These are phyloP conservation scores for Aporophyla lueneburgensis DNA, from an alignment of 2,888 invertebrate species.

Conservation along the genomic window DNA sequence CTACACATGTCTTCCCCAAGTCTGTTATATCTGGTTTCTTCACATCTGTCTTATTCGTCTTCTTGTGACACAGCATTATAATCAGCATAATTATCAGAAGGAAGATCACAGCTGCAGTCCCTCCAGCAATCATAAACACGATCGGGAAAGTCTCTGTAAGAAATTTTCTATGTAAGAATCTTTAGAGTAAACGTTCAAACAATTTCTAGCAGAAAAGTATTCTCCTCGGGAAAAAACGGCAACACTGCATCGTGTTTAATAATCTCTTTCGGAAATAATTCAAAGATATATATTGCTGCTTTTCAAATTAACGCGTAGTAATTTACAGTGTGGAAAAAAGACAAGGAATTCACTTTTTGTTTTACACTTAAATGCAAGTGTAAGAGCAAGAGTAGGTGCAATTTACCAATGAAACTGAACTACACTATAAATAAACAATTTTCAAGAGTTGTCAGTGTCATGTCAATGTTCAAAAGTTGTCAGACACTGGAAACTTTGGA, in stretches of 20 bases:
- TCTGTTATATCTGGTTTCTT: slow-evolving; percentile 91
- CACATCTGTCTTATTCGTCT: slow-evolving; percentile 88
- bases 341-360: not conserved
- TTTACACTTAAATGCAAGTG: no score
- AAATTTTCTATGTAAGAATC: not conserved
- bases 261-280: not conserved
- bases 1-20: slow-evolving; percentile 80
- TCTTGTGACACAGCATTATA: slow-evolving; percentile 93
- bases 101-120: slow-evolving; percentile 94
- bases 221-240: not conserved
- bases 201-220: not conserved
- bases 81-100: slow-evolving; percentile 95
- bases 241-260: not conserved
- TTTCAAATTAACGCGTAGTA: slow-evolving; percentile 2
- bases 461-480: no score
- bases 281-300: not conserved
- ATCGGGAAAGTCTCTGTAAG: slow-evolving; percentile 94
- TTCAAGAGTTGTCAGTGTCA: no score
- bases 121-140: slow-evolving; percentile 94
- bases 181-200: not conserved
- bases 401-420: no score
- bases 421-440: no score
- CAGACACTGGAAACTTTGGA: no score
- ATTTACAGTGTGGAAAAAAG: not conserved
- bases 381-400: no score